Percentiles rank a stretch among this genome's conserved stretches.
Conservation (phyloP, 2,113 vertebrate genomes). For the Macrotis lagotis region DNA sequence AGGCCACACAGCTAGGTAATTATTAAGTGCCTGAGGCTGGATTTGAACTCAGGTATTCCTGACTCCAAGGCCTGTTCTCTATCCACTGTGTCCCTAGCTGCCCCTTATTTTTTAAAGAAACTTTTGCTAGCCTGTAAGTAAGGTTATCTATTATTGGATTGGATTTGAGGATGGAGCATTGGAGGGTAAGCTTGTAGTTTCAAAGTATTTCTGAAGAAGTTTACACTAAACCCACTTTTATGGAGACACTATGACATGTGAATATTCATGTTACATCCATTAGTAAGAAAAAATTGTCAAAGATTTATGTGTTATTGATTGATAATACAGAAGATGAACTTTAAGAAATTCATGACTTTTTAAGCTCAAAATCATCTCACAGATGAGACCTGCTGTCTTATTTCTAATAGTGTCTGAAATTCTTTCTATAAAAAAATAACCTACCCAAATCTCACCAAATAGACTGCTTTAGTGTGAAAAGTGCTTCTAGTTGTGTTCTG, state of each 20-base stretch:
- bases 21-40: too few relatives aligned
- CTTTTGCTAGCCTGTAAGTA: neutral
- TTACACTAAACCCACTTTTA: neutral
- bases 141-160: neutral
- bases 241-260: neutral
- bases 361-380: neutral
- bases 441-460: slow-evolving; percentile 15
- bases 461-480: slow-evolving; percentile 29
- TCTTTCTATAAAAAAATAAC: slow-evolving; percentile 26
- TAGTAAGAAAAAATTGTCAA: neutral
- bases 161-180: neutral
- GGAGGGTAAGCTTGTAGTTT: neutral
- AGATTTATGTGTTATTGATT: neutral
- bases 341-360: neutral
- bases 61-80: too few relatives aligned
- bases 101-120: neutral
- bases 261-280: neutral
- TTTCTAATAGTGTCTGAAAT: slow-evolving; percentile 17
- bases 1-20: too few relatives aligned
- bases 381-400: slow-evolving; percentile 10
- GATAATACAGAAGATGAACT: neutral
- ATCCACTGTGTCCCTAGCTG: too few relatives aligned
- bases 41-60: too few relatives aligned
- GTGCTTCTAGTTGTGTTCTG: slow-evolving; percentile 31
- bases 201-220: neutral